Evolutionary conservation across 2,888 invertebrate species (phyloP).

Genomic region (Stenichneumon culpator): DNA sequence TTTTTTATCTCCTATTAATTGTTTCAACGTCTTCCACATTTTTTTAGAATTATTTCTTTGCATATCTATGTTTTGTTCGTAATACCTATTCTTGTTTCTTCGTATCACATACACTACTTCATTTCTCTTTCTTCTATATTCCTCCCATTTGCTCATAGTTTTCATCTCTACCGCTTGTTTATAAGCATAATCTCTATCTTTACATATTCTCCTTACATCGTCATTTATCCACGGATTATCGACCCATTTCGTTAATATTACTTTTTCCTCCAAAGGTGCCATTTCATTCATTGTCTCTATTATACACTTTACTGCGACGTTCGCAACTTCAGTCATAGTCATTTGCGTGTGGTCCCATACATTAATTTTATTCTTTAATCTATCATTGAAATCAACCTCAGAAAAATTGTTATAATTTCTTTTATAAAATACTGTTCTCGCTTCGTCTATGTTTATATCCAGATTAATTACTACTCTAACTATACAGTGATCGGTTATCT

Average conservation of each 20-base stretch:
- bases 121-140: constrained; percentile 31
- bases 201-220: not conserved
- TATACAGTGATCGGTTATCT: constrained; percentile 49
- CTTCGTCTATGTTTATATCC: not conserved
- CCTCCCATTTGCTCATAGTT: not conserved
- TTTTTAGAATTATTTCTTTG: not conserved
- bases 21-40: constrained; percentile 38
- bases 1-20: constrained; percentile 41
- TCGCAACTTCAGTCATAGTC: constrained; percentile 2
- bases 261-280: constrained; percentile 29
- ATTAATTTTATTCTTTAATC: constrained; percentile 19
- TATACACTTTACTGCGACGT: constrained; percentile 1
- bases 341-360: not conserved
- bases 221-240: constrained; percentile 37
- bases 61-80: constrained; percentile 42
- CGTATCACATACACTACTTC: constrained; percentile 13
- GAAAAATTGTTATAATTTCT: constrained; percentile 25
- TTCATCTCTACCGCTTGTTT: constrained; percentile 8
- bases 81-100: constrained; percentile 40
- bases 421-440: constrained; percentile 8
- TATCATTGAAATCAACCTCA: constrained; percentile 6
- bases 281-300: constrained; percentile 13
- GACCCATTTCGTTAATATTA: constrained; percentile 3
- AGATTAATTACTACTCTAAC: not conserved
- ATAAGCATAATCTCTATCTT: constrained; percentile 21